phyloP scores from a whole-genome alignment of 2,888 invertebrate species.

The Euplagia quadripunctaria region DNA sequence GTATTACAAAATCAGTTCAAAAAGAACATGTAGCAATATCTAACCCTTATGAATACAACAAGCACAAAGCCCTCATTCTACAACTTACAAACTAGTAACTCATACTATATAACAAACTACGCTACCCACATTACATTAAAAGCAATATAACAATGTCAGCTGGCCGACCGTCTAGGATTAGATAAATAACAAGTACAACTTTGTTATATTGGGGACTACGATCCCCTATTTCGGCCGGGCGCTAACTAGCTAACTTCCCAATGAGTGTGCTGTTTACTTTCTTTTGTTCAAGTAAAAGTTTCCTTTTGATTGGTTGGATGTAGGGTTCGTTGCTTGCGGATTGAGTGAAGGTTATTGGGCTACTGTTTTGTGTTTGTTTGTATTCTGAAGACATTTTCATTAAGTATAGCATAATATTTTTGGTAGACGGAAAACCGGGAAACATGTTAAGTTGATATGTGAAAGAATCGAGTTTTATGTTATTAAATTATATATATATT shows the following conservation, averaged over 20 bases:
- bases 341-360: constrained; percentile 46
- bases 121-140: constrained; percentile 25
- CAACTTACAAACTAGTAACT: constrained; percentile 5
- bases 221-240: constrained; percentile 66
- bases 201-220: constrained; percentile 65
- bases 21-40: not conserved
- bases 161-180: constrained; percentile 56
- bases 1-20: not conserved
- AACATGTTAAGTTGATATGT: not conserved
- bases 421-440: not conserved
- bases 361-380: constrained; percentile 17
- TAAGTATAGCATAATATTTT: not conserved
- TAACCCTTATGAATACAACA: not conserved
- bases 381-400: constrained; percentile 14
- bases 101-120: not conserved
- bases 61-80: not conserved
- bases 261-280: constrained; percentile 70
- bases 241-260: constrained; percentile 71
- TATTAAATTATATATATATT: too few relatives aligned
- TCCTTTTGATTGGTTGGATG: constrained; percentile 58
- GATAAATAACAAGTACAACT: constrained; percentile 71
- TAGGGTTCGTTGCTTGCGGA: constrained; percentile 33
- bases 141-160: constrained; percentile 29
- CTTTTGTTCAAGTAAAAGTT: constrained; percentile 69
- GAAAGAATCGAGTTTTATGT: not conserved